These are phyloP conservation scores for Matsumyia berberina DNA, from an alignment of 2,888 invertebrate genomes.

Conservation along the genomic window DNA sequence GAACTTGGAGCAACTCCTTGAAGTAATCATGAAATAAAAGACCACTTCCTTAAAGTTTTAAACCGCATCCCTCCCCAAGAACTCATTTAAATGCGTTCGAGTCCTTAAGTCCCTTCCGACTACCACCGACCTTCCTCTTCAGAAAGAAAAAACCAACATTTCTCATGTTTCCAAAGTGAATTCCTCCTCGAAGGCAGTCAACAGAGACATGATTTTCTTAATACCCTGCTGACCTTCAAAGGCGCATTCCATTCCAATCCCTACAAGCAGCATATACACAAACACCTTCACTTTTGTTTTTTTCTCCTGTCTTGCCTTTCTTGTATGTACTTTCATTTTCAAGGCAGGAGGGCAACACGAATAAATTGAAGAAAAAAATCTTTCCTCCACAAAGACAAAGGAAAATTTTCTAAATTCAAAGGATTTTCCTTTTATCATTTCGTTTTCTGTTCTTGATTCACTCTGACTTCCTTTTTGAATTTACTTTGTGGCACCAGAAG, in stretches of 20 bases:
- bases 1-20: too few species aligned
- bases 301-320: neutral
- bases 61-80: too few species aligned
- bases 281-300: neutral
- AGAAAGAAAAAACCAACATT: constrained; percentile 14
- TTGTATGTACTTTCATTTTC: constrained; percentile 23
- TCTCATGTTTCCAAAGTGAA: constrained; percentile 17
- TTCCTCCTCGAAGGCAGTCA: constrained; percentile 4
- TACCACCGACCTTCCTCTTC: constrained; percentile 17
- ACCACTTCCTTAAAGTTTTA: too few species aligned
- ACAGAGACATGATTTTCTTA: constrained; percentile 31
- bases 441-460: constrained; percentile 12
- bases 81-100: too few species aligned
- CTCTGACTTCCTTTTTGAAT: constrained; percentile 43
- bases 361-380: neutral
- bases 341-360: neutral
- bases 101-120: constrained; percentile 5
- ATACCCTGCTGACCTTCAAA: constrained; percentile 39
- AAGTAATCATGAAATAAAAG: too few species aligned
- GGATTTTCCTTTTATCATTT: constrained; percentile 41
- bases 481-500: neutral
- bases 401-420: constrained; percentile 45
- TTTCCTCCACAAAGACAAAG: constrained; percentile 1
- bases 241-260: constrained; percentile 20
- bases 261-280: neutral